Evolutionary conservation across 2,888 invertebrate genomes (phyloP), one percentile per base, ranked within the genome.

Genomic region (Leptarthrus brevirostris): DNA sequence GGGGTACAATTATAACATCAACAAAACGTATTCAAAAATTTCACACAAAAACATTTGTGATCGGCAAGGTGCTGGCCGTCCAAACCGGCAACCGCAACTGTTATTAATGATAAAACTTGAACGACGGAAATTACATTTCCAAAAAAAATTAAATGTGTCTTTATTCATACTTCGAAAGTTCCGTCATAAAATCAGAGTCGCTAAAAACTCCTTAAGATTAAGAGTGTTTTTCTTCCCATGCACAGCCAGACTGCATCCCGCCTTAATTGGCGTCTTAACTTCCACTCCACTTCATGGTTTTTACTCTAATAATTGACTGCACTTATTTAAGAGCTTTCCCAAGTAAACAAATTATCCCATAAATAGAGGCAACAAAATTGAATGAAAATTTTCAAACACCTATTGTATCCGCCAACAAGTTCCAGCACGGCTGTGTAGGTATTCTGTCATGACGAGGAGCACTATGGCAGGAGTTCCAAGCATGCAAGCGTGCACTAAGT

Each of bases 361-460:
- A 66, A 66, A 66, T 66, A 24, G 47, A 66, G 64, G 47, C 26
- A 66, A 66, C 64, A 47, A 66, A 66, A 66, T 66, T 66, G 34
- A 20, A 66, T 66, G 64, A 66, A 47, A 66, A 66, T 66, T 66
- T 66, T 24, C 47, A 66, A 66, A 66, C 64, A 66, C 64, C 64
- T 66, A 66, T 66, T 66, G 64, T 66, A 26, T 47, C 64, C 47
- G 47, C 58, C 58, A 58, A 58, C 58, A 58, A 58, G 36, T 58
- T 36, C 4, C 58, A 20, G 54, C 8, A 20, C 6, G 12, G n/a
- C 49, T 12, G 1, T 10, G 22, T 14, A 49, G 22, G 52, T 20
- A 22, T 18, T 16, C 49, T 49, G 16, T 44, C 49, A 16, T 30
- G 30, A 30, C 30, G 30, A 8, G 4, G 5, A 6, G 8, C 49